Evolutionary conservation across 2,113 vertebrate genomes (phyloP).

Genomic region (Paradoxurus hermaphroditus): DNA sequence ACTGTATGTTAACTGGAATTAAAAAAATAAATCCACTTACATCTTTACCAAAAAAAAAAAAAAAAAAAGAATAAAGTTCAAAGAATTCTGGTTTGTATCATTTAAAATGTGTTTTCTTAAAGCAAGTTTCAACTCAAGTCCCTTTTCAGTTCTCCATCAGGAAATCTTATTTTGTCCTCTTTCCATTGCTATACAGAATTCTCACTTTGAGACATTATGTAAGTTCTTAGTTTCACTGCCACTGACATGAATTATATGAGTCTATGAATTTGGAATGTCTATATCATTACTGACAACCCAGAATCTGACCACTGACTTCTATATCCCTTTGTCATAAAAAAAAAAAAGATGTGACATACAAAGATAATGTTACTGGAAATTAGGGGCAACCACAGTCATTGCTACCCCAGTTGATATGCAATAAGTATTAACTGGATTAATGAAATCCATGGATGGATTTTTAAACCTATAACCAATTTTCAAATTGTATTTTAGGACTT

Average conservation of each 20-base stretch:
- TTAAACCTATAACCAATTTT: not conserved
- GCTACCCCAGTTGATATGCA: not conserved
- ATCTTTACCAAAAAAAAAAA: not conserved
- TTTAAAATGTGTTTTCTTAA: slow-evolving; percentile 22
- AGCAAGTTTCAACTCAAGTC: not conserved
- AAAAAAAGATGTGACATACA: not conserved
- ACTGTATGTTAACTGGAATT: not conserved
- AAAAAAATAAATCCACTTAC: not conserved
- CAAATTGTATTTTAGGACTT: not conserved
- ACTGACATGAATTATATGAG: not conserved
- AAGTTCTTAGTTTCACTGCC: slow-evolving; percentile 10
- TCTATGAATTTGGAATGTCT: slow-evolving; percentile 23
- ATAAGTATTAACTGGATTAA: not conserved
- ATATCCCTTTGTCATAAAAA: not conserved
- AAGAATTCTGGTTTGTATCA: not conserved
- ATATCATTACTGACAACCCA: not conserved
- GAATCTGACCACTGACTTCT: slow-evolving; percentile 19
- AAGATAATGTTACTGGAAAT: not conserved
- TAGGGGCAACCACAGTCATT: not conserved
- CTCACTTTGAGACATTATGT: not conserved
- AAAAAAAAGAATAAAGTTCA: not conserved
- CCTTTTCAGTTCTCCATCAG: not conserved
- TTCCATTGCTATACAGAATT: not conserved
- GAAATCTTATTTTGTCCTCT: slow-evolving; percentile 12
- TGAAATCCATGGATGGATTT: not conserved